These are phyloP conservation scores for Limnephilus marmoratus DNA, from an alignment of 2,888 invertebrate species.

Conservation along the genomic window DNA sequence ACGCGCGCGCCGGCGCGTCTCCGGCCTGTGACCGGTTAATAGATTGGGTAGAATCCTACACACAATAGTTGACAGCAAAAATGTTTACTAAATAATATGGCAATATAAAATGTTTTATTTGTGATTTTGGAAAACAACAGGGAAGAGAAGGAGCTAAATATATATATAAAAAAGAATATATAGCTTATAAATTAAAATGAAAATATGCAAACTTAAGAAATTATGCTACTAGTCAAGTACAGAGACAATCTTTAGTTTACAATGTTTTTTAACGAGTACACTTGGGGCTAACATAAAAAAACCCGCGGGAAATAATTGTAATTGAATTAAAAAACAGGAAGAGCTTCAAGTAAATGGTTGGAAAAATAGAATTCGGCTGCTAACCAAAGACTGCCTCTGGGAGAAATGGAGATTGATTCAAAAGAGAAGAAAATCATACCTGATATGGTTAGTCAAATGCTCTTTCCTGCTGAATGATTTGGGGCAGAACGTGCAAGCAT, in stretches of 20 bases:
- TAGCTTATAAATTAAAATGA: neutral
- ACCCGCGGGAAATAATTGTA: neutral
- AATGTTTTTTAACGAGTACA: neutral
- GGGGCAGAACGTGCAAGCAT: conserved; percentile 85
- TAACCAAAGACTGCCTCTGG: conserved; percentile 29
- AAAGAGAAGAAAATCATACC: conserved; percentile 54
- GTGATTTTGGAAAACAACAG: neutral
- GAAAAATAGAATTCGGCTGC: neutral
- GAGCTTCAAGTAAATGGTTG: neutral
- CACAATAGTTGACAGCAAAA: neutral
- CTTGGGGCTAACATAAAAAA: neutral
- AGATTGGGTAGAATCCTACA: neutral
- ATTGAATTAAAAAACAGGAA: neutral
- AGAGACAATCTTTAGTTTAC: neutral
- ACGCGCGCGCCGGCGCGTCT: too few species aligned
- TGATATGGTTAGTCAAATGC: conserved; percentile 80
- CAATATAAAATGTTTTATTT: neutral
- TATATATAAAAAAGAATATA: neutral
- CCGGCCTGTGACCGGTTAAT: too few species aligned
- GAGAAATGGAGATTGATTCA: conserved; percentile 20
- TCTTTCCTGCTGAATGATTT: conserved; percentile 79
- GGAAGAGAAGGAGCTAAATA: neutral
- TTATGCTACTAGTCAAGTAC: neutral
- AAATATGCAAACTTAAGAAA: neutral
- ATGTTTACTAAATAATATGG: neutral